Evolutionary conservation across 2,888 invertebrate species (phyloP), one percentile per base, ranked within the genome.

Genomic region (Harmothoe impar): DNA sequence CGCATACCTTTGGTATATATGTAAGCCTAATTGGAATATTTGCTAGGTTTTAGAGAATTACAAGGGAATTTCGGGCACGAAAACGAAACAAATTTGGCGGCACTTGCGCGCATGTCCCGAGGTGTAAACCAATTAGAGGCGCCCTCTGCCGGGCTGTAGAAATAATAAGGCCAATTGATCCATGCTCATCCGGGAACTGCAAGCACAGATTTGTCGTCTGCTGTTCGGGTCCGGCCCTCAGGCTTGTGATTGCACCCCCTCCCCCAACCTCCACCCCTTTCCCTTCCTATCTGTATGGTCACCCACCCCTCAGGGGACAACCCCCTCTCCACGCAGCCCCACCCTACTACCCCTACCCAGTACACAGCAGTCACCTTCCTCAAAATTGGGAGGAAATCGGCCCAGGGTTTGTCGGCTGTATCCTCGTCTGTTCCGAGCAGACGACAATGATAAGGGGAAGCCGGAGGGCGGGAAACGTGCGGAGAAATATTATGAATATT

Each of bases 161-260:
- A 86, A 86, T 86, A 86, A 86, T 86, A 86, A 86, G 86, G 86
- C 86, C 86, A 86, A 86, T 86, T 86, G 86, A 86, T 86, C 86
- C 86, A 86, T 54, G 86, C 56, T 56, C 56, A 86, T 86, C 86
- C 56, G 86, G 86, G 56, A 23, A n/a, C 86, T 86, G 1, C 31
- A 12, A 52, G 86, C 86, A 31, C 86, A 52, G 56, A 52, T 54
- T 54, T 86, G 86, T 86, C 86, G 86, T 86, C 86, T 86, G 86
- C 86, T 25, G n/a, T 25, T 17, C 25, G 31, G 77, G 25, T 81
- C 81, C 81, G 12, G 43, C 81, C 81, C 81, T 43, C 81, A 81
- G 35, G 35, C 43, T 81, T 35, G 81, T 43, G 33, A 81, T 81
- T 81, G 33, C 35, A 31, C 25, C 77, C 62, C 62, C 20, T 62